phyloP scores from a whole-genome alignment of 2,888 invertebrate species.

The Drosophila macrospina region DNA sequence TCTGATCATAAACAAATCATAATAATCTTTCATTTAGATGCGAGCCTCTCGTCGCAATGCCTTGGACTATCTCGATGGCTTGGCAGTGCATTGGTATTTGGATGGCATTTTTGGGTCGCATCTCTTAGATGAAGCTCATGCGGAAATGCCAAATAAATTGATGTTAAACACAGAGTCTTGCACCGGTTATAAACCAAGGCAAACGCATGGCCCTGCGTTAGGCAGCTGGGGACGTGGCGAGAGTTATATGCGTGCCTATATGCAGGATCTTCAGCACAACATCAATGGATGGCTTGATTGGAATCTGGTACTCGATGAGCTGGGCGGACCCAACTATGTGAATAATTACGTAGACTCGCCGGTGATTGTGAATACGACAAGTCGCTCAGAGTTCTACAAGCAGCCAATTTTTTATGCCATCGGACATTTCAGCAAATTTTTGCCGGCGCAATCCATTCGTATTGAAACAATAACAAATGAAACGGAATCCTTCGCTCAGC shows the following conservation, averaged over 20 bases:
- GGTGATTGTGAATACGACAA: slow-evolving; percentile 86
- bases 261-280: slow-evolving; percentile 91
- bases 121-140: slow-evolving; percentile 88
- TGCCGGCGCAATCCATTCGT: slow-evolving; percentile 87
- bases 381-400: slow-evolving; percentile 91
- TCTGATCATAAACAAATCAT: not conserved
- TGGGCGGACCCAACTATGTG: slow-evolving; percentile 92
- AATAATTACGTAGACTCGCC: slow-evolving; percentile 90
- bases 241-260: slow-evolving; percentile 89
- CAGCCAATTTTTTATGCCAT: slow-evolving; percentile 95
- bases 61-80: slow-evolving; percentile 89
- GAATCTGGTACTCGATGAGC: slow-evolving; percentile 92
- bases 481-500: slow-evolving; percentile 71
- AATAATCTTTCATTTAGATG: slow-evolving; percentile 85
- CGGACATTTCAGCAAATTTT: slow-evolving; percentile 92
- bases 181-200: slow-evolving; percentile 87
- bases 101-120: slow-evolving; percentile 87
- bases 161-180: slow-evolving; percentile 94
- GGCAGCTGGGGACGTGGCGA: slow-evolving; percentile 93
- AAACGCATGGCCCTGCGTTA: slow-evolving; percentile 87
- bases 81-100: slow-evolving; percentile 94
- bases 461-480: slow-evolving; percentile 71
- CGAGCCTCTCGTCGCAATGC: slow-evolving; percentile 86
- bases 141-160: slow-evolving; percentile 89
- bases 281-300: slow-evolving; percentile 96